These are phyloP conservation scores for Cavia porcellus DNA, from an alignment of 2,113 vertebrate species.

Conservation along the genomic window DNA sequence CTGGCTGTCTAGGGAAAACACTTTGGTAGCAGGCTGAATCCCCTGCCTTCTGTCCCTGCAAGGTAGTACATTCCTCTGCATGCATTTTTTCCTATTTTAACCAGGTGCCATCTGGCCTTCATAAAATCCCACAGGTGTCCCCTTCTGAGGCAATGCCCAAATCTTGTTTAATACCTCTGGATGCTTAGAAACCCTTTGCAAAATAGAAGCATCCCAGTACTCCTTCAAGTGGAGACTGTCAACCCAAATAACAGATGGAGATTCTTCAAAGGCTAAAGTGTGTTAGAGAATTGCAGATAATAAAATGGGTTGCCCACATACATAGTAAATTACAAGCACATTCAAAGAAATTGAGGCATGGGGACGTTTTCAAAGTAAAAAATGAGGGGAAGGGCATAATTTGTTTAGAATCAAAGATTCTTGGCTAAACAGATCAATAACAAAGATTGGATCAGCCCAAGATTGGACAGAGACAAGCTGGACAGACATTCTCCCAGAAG, in stretches of 20 bases:
- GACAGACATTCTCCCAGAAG: background rate
- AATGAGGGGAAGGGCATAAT: background rate
- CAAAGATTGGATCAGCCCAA: background rate
- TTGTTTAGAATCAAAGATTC: background rate
- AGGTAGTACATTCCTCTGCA: background rate
- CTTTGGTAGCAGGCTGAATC: background rate
- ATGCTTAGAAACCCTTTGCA: background rate
- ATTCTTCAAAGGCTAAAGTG: background rate
- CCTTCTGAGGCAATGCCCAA: background rate
- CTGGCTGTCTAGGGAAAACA: background rate
- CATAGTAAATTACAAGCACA: too few species aligned
- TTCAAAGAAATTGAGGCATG: background rate
- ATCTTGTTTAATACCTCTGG: background rate
- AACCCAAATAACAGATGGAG: background rate
- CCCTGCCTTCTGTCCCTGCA: background rate
- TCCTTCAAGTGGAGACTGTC: background rate
- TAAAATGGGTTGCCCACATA: background rate
- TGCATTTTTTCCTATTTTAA: background rate
- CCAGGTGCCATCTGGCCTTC: slow-evolving; percentile 24
- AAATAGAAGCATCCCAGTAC: background rate
- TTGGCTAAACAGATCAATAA: background rate
- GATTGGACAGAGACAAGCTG: background rate
- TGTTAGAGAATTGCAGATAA: background rate
- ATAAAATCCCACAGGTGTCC: background rate
- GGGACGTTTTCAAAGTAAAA: background rate